Conservation (phyloP, 2,797 vertebrate genomes). For the Hipposideros larvatus region DNA sequence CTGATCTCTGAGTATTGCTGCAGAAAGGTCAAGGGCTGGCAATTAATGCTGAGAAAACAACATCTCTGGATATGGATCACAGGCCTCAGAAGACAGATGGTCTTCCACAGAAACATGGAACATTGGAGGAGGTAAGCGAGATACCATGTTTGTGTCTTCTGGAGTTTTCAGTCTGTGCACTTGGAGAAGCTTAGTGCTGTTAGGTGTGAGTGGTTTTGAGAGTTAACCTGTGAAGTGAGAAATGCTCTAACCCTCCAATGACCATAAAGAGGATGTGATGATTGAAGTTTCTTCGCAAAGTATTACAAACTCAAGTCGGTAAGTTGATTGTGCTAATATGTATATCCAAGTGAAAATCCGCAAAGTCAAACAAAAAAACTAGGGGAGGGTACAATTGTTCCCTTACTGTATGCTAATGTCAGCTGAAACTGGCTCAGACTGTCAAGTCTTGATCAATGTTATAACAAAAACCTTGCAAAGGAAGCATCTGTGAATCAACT, state of each 20-base stretch:
- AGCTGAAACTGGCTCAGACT: neutral
- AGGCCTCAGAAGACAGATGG: neutral
- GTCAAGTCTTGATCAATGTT: neutral
- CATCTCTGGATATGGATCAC: neutral
- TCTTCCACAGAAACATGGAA: too few species aligned
- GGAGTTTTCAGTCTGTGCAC: neutral
- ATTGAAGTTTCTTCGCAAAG: neutral
- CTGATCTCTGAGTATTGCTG: neutral
- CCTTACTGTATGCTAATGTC: too few species aligned
- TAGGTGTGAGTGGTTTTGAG: neutral
- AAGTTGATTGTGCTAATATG: neutral
- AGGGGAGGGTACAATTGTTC: neutral
- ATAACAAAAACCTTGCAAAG: neutral
- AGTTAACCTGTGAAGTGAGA: neutral
- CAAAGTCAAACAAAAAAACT: neutral
- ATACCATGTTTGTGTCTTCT: neutral
- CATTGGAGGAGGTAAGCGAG: neutral
- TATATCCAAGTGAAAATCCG: too few species aligned
- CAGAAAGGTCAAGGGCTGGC: neutral
- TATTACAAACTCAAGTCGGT: too few species aligned
- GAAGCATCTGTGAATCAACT: neutral
- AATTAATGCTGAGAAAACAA: neutral
- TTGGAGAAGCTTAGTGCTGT: neutral
- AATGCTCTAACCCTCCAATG: neutral
- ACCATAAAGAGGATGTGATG: neutral